These are phyloP conservation scores for Illadopsis cleaveri DNA, from an alignment of 2,113 vertebrate genomes.

Conservation along the genomic window DNA sequence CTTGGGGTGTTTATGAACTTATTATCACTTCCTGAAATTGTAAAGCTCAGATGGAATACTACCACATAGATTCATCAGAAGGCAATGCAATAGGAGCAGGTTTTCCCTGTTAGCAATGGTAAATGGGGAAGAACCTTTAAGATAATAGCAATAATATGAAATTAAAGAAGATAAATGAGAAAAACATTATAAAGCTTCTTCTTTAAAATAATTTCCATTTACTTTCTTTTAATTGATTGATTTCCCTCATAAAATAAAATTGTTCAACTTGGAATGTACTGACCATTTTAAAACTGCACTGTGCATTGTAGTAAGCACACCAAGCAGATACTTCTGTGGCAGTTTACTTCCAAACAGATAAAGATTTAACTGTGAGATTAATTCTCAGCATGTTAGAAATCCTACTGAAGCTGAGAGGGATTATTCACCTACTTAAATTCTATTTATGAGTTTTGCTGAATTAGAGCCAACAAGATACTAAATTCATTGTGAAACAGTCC, in stretches of 20 bases:
- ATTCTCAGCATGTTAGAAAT: not conserved
- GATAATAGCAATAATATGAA: not conserved
- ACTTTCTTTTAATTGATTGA: not conserved
- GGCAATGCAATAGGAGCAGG: not conserved
- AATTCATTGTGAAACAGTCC: not conserved
- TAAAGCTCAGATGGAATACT: not conserved
- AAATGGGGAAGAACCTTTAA: not conserved
- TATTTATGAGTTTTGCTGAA: not conserved
- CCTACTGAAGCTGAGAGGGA: not conserved
- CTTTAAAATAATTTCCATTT: not conserved
- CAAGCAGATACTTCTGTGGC: not conserved
- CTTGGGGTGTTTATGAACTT: not conserved
- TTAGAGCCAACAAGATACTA: not conserved
- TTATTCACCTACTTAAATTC: slow-evolving; percentile 15
- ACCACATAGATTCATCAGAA: not conserved
- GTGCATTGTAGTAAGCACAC: not conserved
- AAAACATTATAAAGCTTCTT: not conserved
- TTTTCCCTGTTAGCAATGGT: not conserved
- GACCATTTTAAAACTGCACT: not conserved
- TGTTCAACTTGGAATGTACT: not conserved
- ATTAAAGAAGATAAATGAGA: not conserved
- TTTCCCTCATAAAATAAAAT: not conserved
- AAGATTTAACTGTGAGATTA: not conserved
- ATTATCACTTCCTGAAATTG: not conserved
- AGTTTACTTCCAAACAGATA: not conserved